Evolutionary conservation across 2,113 vertebrate species (phyloP), one percentile per base, ranked within the genome.

Genomic region (Sebastes fasciatus): DNA sequence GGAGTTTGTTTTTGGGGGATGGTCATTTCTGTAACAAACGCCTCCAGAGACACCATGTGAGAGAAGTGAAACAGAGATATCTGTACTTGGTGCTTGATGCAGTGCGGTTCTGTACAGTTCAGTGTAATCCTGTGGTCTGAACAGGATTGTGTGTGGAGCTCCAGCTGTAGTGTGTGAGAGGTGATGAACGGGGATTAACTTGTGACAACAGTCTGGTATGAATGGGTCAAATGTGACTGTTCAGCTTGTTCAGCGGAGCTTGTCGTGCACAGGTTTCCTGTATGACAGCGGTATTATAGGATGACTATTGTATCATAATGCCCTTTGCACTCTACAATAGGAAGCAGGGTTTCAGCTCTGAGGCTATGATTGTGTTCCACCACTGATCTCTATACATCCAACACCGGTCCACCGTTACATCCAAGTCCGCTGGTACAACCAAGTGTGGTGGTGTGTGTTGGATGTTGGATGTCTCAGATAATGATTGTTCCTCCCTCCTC

Each of bases 161-260:
- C 19, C 40, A 43, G 62, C 62, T 45, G 63, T n/a, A 63, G 61
- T 63, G 7, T 63, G 61, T 40, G 14, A 42, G 34, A 63, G 61
- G 16, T 63, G 61, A 16, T 42, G 61, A 65, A 19, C 42, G 4
- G 43, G 63, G 63, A 65, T 45, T 65, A 65, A 65, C 19, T 45
- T 45, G 5, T 46, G 62, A 65, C 62, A 64, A 45, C 34, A 34
- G 34, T 34, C 34, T 34, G 34, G 34, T 43, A 11, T 64, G 62
- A 64, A 64, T 64, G 62, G 62, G 34, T 64, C 62, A 17, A 45
- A 64, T 43, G 62, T n/a, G 40, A 42, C 62, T 64, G 9, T 64
- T 65, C 17, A 21, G 63, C 43, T 9, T 65, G 63, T 65, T 65
- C 63, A 65, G 17, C 11, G 42, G 40, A 64, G 62, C 62, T n/a